Percentiles rank a stretch among this genome's conserved stretches.
Evolutionary conservation across 2,797 vertebrate genomes (phyloP).

Genomic region (Microctenopoma steveboyesi): DNA sequence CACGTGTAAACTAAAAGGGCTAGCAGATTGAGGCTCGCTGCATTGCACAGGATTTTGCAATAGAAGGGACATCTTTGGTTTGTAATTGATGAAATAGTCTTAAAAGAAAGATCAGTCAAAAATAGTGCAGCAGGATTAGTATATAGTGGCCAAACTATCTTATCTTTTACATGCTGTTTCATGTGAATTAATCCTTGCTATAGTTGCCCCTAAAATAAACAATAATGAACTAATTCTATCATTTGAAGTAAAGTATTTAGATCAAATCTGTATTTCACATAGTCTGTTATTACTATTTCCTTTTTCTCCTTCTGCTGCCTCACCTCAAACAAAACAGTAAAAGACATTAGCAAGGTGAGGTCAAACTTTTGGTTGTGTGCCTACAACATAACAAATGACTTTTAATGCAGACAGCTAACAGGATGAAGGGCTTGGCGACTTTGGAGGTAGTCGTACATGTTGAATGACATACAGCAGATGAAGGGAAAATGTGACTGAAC

Average conservation of each 20-base stretch:
- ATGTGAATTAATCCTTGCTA: too few relatives aligned
- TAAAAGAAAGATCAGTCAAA: too few relatives aligned
- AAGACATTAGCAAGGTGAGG: conserved; percentile 30
- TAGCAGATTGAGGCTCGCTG: too few relatives aligned
- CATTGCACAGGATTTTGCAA: too few relatives aligned
- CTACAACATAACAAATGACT: conserved; percentile 59
- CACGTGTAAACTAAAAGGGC: too few relatives aligned
- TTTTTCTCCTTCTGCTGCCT: conserved; percentile 12
- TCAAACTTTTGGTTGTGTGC: conserved; percentile 32
- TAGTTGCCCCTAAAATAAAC: too few relatives aligned
- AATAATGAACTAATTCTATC: neutral
- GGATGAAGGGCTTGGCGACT: conserved; percentile 69
- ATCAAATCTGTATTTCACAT: conserved; percentile 5
- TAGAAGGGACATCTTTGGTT: too few relatives aligned
- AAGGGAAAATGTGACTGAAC: conserved; percentile 75
- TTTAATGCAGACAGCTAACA: conserved; percentile 47
- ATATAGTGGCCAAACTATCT: too few relatives aligned
- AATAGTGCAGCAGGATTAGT: too few relatives aligned
- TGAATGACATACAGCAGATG: conserved; percentile 74
- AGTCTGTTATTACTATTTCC: conserved; percentile 4
- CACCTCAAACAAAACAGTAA: conserved; percentile 26
- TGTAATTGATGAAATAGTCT: too few relatives aligned
- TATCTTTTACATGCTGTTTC: too few relatives aligned
- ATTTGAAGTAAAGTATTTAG: neutral
- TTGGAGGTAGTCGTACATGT: conserved; percentile 64